Evolutionary conservation across 92 coral and sea anemone species (phyloP).

Genomic region (Montipora capitata): DNA sequence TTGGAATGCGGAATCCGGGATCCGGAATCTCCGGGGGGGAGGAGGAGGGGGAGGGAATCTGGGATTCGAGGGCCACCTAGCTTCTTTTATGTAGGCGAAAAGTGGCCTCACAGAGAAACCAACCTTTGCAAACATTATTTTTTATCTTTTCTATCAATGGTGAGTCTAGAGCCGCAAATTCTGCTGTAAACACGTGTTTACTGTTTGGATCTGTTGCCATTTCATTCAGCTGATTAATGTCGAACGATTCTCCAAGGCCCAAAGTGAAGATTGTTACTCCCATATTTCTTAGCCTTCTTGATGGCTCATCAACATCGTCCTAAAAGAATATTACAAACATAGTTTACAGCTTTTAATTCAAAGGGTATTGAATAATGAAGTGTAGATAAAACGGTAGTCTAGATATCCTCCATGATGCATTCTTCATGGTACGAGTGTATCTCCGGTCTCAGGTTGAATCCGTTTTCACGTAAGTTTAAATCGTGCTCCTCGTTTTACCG

Average conservation of each 20-base stretch:
- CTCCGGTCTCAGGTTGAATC: too few species aligned
- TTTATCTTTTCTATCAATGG: constrained; percentile 62
- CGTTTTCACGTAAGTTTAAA: too few species aligned
- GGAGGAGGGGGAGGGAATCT: too few species aligned
- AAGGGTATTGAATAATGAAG: too few species aligned
- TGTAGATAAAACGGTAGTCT: too few species aligned
- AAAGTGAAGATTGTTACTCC: constrained; percentile 71
- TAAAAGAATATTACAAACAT: neutral
- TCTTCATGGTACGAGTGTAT: too few species aligned
- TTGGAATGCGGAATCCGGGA: too few species aligned
- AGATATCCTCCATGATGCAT: too few species aligned
- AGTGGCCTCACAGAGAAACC: neutral
- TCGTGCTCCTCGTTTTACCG: too few species aligned
- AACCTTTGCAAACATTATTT: constrained; percentile 64
- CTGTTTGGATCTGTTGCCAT: constrained; percentile 84
- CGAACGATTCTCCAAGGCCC: constrained; percentile 71
- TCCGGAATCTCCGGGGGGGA: too few species aligned
- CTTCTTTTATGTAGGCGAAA: too few species aligned
- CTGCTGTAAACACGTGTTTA: constrained; percentile 82
- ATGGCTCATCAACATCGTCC: constrained; percentile 59
- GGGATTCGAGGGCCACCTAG: too few species aligned
- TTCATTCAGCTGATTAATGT: constrained; percentile 43
- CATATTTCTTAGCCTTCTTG: constrained; percentile 73
- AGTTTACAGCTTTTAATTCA: neutral
- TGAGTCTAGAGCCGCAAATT: constrained; percentile 46